Evolutionary conservation across 2,888 invertebrate species (phyloP), one percentile per base, ranked within the genome.

Genomic region (Arge pagana): DNA sequence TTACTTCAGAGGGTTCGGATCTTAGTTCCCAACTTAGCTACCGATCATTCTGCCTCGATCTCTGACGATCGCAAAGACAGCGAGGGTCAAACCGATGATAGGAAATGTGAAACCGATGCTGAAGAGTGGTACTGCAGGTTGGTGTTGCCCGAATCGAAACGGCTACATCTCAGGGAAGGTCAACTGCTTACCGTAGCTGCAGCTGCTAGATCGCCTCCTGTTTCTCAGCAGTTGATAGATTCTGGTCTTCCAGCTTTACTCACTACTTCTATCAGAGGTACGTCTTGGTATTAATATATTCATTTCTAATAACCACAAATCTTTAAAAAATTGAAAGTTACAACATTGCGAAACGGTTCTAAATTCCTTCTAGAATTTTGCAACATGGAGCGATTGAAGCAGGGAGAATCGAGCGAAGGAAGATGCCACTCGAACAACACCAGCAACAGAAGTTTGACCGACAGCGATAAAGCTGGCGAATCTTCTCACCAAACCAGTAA

Each of bases 191-290:
- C 89, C 2, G 82, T 93, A 18, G 90, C 91, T 1, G 80, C 88
- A 57, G 89, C 89, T 5, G 89, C 91, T 64, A 86, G 92, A 78
- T 93, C 93, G 2, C 86, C 89, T 0, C 83, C 85, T 18, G 89
- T 90, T 45, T 85, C 90, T 13, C 83, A 84, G 63, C 86, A 88
- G 63, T 79, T 95, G 57, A 82, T 93, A 53, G 87, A 87, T 72
- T 91, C 90, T 0, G 85, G 88, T 19, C 80, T 92, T 50, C 88
- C 88, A 0, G 81, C 83, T 50, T 72, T 84, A 28, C 74, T 88
- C 18, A 84, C 84, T 8, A 79, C 80, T 50, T 85, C 85, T 3
- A 84, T 91, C 37, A 66, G 63, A 37, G 71, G 68, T 67, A 52
- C 31, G 16, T 21, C 15, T 10, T 37, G 10, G 3, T 6, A 5